A percentile compares a stretch with the other conserved stretches of the same genome.
Evolutionary conservation across 2,113 vertebrate genomes (phyloP).

Genomic region (Cyanoderma ruficeps): DNA sequence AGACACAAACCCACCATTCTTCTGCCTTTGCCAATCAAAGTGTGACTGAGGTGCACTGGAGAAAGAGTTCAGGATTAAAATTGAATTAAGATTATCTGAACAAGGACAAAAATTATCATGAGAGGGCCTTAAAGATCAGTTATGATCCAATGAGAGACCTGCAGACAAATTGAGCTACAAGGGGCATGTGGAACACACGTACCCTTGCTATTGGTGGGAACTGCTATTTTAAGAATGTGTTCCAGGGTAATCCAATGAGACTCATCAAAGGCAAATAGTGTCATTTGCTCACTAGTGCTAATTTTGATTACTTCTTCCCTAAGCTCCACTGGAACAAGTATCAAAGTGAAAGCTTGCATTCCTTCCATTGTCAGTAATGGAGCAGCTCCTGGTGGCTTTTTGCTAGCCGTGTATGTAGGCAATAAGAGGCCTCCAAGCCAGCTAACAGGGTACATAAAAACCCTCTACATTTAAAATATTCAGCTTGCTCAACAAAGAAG

Average conservation of each 20-base stretch:
- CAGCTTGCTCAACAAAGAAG: constrained; percentile 67
- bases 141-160: background rate
- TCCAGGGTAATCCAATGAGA: background rate
- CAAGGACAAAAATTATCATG: background rate
- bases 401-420: background rate
- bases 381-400: constrained; percentile 6
- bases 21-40: background rate
- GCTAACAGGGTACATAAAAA: constrained; percentile 35
- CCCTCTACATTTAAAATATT: constrained; percentile 69
- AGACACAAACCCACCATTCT: background rate
- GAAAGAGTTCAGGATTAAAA: background rate
- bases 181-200: background rate
- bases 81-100: background rate
- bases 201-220: background rate
- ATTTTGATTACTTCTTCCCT: constrained; percentile 34
- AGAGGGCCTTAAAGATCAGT: background rate
- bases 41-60: background rate
- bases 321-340: background rate
- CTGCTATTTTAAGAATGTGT: background rate
- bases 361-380: constrained; percentile 15
- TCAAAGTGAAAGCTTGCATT: constrained; percentile 23
- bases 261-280: background rate
- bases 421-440: constrained; percentile 10
- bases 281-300: constrained; percentile 7
- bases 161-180: background rate